Base-by-base conservation (phyloP, 2,797 vertebrate genomes). In the Melanotaenia trifasciata region DNA sequence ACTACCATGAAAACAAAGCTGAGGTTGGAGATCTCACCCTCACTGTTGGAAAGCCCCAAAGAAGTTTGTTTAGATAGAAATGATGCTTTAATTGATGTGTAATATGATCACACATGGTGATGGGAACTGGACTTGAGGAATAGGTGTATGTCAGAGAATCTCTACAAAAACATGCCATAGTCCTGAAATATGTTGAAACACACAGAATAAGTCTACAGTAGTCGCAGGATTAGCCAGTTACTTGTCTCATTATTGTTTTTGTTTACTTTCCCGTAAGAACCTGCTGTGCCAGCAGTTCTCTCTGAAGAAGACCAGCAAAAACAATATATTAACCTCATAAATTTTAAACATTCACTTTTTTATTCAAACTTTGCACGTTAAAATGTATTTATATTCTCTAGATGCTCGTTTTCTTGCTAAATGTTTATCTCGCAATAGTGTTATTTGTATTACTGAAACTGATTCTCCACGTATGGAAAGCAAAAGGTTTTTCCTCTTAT, bases 1-100 rank as follows among this genome's bases (percentile, higher is more conserved):
- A 70, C 65, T 85, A 67, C 77, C 59, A 30, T 18, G 35, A 80
- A 80, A 84, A 86, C 78, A 85, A 69, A 70, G 43, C 53, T 20
- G 28, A 20, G 13, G 43, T 22, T 13, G 58, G 24, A 76, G 56
- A 47, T 80, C 62, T 74, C 62, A 3, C 51, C 36, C 2, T 40
- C 36, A 13, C 47, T 32, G 72, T 62, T 69, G 59, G 84, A 72
- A 73, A 73, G 6, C 26, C n/a, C 16, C 5, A 0, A 50, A 35
- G 62, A 43, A 33, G 43, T 38, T 64, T 60, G 35, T 82, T 69
- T 58, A 61, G 53, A 63, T 54, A 51, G 51, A 65, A 35, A 33
- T 53, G 20, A n/a, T 51, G 68, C 73, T 79, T 70, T 70, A 67
- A 71, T 14, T 20, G 57, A 64, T 47, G 36, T 16, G 54, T 78